These are phyloP conservation scores for Perodicticus potto DNA, from an alignment of 2,797 vertebrate species.

Conservation along the genomic window DNA sequence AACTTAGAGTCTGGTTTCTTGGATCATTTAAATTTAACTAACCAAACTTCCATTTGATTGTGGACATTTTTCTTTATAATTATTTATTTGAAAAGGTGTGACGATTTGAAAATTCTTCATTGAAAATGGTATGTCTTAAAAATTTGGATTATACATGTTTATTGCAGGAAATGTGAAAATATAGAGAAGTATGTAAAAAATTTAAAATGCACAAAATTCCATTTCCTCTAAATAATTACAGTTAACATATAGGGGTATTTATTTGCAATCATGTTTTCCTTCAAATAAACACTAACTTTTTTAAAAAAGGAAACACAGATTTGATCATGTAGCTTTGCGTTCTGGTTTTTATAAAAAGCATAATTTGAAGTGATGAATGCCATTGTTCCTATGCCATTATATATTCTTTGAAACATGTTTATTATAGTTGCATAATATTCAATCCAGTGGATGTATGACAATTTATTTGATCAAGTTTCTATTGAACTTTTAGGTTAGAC, in stretches of 20 bases:
- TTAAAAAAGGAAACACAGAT: not conserved
- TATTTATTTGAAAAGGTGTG: constrained; percentile 20
- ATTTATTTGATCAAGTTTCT: constrained; percentile 12
- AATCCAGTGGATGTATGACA: not conserved
- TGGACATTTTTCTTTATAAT: not conserved
- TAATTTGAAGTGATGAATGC: not conserved
- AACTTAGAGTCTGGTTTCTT: not conserved
- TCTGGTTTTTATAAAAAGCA: constrained; percentile 32
- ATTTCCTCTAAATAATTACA: not conserved
- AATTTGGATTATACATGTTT: not conserved
- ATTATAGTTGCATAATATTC: not conserved
- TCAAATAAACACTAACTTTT: not conserved
- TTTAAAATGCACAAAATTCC: not conserved
- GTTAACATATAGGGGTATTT: not conserved
- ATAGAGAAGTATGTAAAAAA: not conserved
- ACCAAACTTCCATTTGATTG: not conserved
- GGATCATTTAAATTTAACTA: not conserved
- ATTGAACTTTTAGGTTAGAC: not conserved
- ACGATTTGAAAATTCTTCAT: not conserved
- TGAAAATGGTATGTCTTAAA: constrained; percentile 20
- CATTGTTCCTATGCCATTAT: not conserved
- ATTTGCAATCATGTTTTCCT: constrained; percentile 18
- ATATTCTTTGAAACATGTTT: not conserved
- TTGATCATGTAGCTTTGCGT: not conserved
- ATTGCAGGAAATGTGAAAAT: constrained; percentile 5